Percentiles rank a stretch among this genome's conserved stretches.
Conservation (phyloP, 2,113 vertebrate genomes). For the Cichladusa arquata region DNA sequence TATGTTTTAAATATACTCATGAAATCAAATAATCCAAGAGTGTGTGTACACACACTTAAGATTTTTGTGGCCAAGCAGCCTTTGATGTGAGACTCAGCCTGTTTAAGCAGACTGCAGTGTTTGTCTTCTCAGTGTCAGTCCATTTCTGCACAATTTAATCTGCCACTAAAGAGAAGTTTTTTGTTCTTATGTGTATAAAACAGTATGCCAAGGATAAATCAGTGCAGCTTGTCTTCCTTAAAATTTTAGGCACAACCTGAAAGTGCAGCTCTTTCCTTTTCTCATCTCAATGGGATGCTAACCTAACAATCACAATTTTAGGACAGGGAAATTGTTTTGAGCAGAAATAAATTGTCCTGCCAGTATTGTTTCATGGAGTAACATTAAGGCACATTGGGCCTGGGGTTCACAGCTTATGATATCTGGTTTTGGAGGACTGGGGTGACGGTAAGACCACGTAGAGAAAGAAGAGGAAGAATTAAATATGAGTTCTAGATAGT, state of each 20-base stretch:
- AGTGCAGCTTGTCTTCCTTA: not conserved
- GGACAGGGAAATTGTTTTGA: not conserved
- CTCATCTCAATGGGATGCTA: slow-evolving; percentile 38
- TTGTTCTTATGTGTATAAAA: not conserved
- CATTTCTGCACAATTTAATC: slow-evolving; percentile 59
- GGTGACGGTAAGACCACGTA: not conserved
- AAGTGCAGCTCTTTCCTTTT: not conserved
- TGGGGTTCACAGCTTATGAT: slow-evolving; percentile 2
- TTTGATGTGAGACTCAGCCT: not conserved
- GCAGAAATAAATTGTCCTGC: slow-evolving; percentile 22
- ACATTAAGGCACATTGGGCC: not conserved
- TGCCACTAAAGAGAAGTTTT: slow-evolving; percentile 15
- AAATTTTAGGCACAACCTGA: slow-evolving; percentile 39
- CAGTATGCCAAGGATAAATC: not conserved
- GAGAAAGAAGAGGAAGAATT: slow-evolving; percentile 2
- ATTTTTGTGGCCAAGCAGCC: not conserved
- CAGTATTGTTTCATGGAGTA: not conserved
- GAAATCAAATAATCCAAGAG: not conserved
- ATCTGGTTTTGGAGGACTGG: not conserved
- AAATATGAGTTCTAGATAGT: slow-evolving; percentile 8
- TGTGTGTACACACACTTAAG: not conserved
- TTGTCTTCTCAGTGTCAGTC: slow-evolving; percentile 39
- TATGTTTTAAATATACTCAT: not conserved
- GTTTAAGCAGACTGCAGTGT: not conserved
- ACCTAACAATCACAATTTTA: slow-evolving; percentile 41